Percentiles rank a stretch among this genome's conserved stretches.
Conservation (phyloP, 2,888 invertebrate genomes). For the Brachylomia viminalis region DNA sequence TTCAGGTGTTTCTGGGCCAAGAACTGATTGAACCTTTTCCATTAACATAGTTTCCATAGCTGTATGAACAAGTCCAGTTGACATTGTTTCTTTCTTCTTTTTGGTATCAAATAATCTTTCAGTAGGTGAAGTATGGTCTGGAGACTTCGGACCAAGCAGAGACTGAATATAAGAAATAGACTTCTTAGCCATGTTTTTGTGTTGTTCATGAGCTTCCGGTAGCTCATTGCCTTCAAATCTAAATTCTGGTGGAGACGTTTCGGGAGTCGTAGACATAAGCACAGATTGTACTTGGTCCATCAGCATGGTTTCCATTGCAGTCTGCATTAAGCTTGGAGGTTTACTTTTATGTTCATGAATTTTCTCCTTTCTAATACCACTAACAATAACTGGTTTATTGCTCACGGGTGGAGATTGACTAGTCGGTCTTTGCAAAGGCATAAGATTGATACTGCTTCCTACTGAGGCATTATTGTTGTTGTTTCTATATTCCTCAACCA, state of each 20-base stretch:
- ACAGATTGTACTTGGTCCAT: slow-evolving; percentile 85
- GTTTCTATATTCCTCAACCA: slow-evolving; percentile 78
- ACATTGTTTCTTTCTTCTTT: slow-evolving; percentile 69
- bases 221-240: slow-evolving; percentile 38
- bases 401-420: slow-evolving; percentile 51
- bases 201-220: slow-evolving; percentile 30
- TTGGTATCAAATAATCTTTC: slow-evolving; percentile 55
- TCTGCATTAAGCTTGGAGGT: slow-evolving; percentile 74
- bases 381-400: slow-evolving; percentile 60
- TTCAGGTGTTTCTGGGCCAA: slow-evolving; percentile 78
- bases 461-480: slow-evolving; percentile 50
- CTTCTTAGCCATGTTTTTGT: slow-evolving; percentile 45
- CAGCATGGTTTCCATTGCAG: slow-evolving; percentile 88
- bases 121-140: slow-evolving; percentile 48
- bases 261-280: slow-evolving; percentile 60
- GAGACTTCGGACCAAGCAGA: slow-evolving; percentile 50
- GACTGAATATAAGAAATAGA: slow-evolving; percentile 61
- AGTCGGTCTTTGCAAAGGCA: slow-evolving; percentile 42
- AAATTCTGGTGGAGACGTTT: slow-evolving; percentile 50
- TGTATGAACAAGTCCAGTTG: slow-evolving; percentile 83
- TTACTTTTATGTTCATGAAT: slow-evolving; percentile 45
- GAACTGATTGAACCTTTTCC: slow-evolving; percentile 86
- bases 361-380: slow-evolving; percentile 50
- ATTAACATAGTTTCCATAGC: slow-evolving; percentile 89
- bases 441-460: slow-evolving; percentile 58